Evolutionary conservation across 2,888 invertebrate species (phyloP).

Genomic region (Auanema sp.): DNA sequence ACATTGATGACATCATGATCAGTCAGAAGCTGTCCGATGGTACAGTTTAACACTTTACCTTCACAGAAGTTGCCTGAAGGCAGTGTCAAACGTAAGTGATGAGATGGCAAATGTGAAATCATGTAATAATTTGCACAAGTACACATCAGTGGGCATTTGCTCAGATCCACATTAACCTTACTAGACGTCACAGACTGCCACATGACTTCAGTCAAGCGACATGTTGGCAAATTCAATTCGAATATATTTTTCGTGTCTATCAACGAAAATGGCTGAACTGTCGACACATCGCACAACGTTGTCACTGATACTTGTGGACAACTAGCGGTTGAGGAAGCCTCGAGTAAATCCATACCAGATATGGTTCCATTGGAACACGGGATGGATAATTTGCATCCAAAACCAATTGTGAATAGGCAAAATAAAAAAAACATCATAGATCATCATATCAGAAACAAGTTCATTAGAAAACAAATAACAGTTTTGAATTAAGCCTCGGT

Average conservation of each 20-base stretch:
- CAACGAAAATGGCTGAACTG: constrained; percentile 11
- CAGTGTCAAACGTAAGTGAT: too few relatives aligned
- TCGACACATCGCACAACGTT: constrained; percentile 8
- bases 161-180: constrained; percentile 23
- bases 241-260: neutral
- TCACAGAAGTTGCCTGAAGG: too few relatives aligned
- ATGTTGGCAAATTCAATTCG: constrained; percentile 13
- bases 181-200: constrained; percentile 31
- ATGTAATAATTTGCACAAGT: constrained; percentile 34
- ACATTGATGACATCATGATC: too few relatives aligned
- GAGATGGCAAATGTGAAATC: constrained; percentile 4
- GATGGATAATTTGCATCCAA: constrained; percentile 7
- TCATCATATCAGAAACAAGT: constrained; percentile 13
- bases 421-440: constrained; percentile 15
- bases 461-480: constrained; percentile 25
- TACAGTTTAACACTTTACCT: too few relatives aligned
- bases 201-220: constrained; percentile 23
- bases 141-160: constrained; percentile 37
- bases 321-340: neutral
- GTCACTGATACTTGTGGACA: neutral
- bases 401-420: constrained; percentile 5
- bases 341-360: neutral
- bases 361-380: neutral
- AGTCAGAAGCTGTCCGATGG: too few relatives aligned
- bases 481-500: constrained; percentile 32